Evolutionary conservation across 2,888 invertebrate genomes (phyloP).

Genomic region (Drosophila buzzatii): DNA sequence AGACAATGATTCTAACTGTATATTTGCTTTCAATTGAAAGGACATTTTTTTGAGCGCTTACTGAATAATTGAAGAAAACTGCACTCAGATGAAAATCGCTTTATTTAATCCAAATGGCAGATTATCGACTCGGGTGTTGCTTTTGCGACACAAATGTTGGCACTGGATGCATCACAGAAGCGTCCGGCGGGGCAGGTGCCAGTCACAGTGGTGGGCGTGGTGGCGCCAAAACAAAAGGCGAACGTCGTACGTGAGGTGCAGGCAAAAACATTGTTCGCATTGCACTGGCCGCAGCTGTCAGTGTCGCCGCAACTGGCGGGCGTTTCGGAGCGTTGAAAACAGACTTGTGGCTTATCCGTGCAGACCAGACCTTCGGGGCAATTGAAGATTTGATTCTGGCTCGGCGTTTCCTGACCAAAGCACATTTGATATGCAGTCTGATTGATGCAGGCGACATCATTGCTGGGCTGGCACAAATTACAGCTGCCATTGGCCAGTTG

Average conservation of each 20-base stretch:
- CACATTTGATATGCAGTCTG: conserved; percentile 78
- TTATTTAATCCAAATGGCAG: conserved; percentile 42
- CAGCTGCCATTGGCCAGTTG: conserved; percentile 53
- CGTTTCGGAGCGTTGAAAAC: conserved; percentile 77
- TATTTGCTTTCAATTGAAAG: neutral
- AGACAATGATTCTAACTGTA: neutral
- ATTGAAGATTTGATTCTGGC: conserved; percentile 68
- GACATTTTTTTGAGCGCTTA: neutral
- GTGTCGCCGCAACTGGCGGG: conserved; percentile 82
- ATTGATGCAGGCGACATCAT: conserved; percentile 80
- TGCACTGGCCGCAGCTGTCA: conserved; percentile 78
- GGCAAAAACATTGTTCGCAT: conserved; percentile 75
- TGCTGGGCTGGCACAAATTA: conserved; percentile 73
- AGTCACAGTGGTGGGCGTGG: conserved; percentile 56
- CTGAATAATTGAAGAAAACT: neutral
- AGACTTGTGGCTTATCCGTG: conserved; percentile 75
- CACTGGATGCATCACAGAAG: conserved; percentile 75
- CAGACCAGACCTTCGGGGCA: conserved; percentile 81
- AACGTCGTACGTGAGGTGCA: conserved; percentile 80
- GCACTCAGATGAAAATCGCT: neutral
- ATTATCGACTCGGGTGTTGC: conserved; percentile 55
- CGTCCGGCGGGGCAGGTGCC: conserved; percentile 76
- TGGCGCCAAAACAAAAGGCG: conserved; percentile 81
- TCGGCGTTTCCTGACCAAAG: conserved; percentile 68
- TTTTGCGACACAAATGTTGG: conserved; percentile 69